Evolutionary conservation across 2,797 vertebrate genomes (phyloP).

Genomic region (Rallus crepitans): DNA sequence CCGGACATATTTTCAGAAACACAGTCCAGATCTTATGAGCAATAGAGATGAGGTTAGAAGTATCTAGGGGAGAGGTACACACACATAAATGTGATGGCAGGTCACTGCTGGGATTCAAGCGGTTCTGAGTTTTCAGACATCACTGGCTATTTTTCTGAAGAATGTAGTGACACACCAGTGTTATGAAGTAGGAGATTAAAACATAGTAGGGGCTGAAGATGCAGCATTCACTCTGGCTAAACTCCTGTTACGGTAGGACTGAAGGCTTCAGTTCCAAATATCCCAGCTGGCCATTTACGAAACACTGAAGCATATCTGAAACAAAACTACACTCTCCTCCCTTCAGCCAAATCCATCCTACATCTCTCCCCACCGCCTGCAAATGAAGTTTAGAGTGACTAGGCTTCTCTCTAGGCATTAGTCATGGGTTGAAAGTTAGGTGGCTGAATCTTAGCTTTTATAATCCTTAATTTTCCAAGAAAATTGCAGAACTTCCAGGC

Average conservation of each 20-base stretch:
- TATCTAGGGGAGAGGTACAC: neutral
- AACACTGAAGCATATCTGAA: constrained; percentile 39
- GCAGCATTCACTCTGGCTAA: constrained; percentile 7
- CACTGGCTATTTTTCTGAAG: neutral
- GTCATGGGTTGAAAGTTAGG: constrained; percentile 34
- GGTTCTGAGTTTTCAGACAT: neutral
- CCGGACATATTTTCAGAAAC: neutral
- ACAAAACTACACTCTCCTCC: neutral
- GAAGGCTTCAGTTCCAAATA: constrained; percentile 27
- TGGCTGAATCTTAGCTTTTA: neutral
- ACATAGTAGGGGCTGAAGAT: neutral
- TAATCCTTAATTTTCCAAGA: constrained; percentile 1
- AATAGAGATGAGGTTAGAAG: neutral
- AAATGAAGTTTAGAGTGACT: constrained; percentile 12
- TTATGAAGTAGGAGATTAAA: neutral
- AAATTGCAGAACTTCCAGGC: constrained; percentile 20
- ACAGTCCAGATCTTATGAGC: neutral
- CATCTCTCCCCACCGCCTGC: constrained; percentile 1
- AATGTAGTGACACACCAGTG: neutral
- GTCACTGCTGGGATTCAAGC: neutral
- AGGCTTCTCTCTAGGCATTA: constrained; percentile 34
- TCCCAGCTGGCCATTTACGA: constrained; percentile 2
- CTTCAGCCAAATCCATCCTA: constrained; percentile 23
- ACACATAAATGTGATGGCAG: neutral
- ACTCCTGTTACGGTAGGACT: neutral